Evolutionary conservation across 2,113 vertebrate genomes (phyloP), one percentile per base, ranked within the genome.

Genomic region (Plotosus lineatus): DNA sequence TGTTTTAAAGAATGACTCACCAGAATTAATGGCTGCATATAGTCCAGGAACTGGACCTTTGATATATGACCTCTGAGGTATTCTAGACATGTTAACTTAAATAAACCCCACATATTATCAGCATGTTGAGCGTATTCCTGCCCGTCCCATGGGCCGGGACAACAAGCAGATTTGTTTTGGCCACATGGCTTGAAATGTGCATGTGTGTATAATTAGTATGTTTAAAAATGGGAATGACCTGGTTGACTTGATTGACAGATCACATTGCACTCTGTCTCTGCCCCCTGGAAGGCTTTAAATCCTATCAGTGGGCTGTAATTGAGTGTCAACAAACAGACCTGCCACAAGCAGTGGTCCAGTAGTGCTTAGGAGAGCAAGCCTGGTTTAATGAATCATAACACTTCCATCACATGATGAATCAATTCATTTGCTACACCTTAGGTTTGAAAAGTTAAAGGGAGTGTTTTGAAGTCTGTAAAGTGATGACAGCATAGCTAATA

Each of bases 241-340:
- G 56, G 61, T 50, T 75, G 71, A 65, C 72, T 33, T 19, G 83
- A 85, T 80, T 85, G 84, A 85, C 77, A 80, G 84, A 85, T 87
- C 79, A 72, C 55, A 79, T 79, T 68, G 79, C 48, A 61, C 74
- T 56, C 38, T 58, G 40, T 14, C 40, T 46, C 44, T 38, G 73
- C 76, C 82, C 73, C 82, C 73, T 50, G 77, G 58, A 82, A 84
- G 66, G 73, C 48, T 82, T 80, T 50, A 87, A 74, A 87, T 84
- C 86, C 66, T 77, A 78, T 85, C 77, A 74, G 48, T 71, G 66
- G 72, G 75, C 76, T 33, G 55, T 85, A 87, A 87, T 87, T 85
- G 82, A 84, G 84, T 78, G 82, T 87, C 82, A 87, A 85, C 77
- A 87, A 87, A 85, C 74, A 85, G 31, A 23, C 42, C 69, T 48